Evolutionary conservation across 2,113 vertebrate species (phyloP).

Genomic region (Alexandromys fortis): DNA sequence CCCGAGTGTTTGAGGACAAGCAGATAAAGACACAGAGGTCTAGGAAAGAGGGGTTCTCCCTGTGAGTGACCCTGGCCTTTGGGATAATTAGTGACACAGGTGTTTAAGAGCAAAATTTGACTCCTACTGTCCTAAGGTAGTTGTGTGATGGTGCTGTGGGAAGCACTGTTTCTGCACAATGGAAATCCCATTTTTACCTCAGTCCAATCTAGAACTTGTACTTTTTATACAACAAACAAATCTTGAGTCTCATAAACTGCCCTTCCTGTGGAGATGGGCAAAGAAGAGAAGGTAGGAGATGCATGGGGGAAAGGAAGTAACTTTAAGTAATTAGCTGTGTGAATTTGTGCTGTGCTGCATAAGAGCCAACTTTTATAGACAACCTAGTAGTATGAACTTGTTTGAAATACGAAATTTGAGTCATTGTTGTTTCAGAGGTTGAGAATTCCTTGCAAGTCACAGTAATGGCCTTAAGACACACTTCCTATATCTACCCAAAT

Average conservation of each 20-base stretch:
- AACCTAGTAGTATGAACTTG: neutral
- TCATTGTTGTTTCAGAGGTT: neutral
- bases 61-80: neutral
- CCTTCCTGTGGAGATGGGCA: neutral
- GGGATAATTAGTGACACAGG: constrained; percentile 53
- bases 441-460: neutral
- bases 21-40: neutral
- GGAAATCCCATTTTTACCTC: constrained; percentile 43
- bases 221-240: neutral
- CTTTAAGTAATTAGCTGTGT: neutral
- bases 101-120: constrained; percentile 51
- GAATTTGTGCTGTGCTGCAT: neutral
- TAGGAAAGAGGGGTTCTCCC: neutral
- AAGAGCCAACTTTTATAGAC: constrained; percentile 12
- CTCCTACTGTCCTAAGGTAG: neutral
- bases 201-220: constrained; percentile 1
- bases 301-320: neutral
- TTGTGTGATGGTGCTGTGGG: neutral
- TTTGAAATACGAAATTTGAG: constrained; percentile 9
- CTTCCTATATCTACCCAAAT: neutral
- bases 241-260: neutral
- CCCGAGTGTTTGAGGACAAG: neutral
- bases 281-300: neutral
- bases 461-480: neutral
- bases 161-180: constrained; percentile 32